These are phyloP conservation scores for Nothoprocta perdicaria DNA, from an alignment of 2,113 vertebrate species.

Conservation along the genomic window DNA sequence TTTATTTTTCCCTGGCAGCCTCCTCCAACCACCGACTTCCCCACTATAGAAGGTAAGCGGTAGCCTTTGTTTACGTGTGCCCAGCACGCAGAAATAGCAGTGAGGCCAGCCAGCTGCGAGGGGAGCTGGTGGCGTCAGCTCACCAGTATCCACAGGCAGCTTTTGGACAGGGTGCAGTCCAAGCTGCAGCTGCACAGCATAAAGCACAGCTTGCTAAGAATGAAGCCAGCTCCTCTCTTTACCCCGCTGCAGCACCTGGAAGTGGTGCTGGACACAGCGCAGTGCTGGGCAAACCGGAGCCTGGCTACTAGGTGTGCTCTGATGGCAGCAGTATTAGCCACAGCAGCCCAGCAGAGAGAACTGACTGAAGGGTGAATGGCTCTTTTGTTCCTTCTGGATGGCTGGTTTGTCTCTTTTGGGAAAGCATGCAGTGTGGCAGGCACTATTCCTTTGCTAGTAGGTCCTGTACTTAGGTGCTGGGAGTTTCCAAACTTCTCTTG, in stretches of 20 bases:
- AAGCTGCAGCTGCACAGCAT: fast-evolving
- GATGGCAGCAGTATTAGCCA: neutral
- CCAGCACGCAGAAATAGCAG: neutral
- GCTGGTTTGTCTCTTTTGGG: neutral
- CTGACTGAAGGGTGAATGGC: neutral
- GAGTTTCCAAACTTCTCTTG: neutral
- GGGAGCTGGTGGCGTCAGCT: neutral
- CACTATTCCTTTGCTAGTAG: neutral
- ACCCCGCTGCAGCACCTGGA: fast-evolving
- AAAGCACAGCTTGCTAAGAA: neutral
- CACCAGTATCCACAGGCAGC: neutral
- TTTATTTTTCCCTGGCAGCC: constrained; percentile 75
- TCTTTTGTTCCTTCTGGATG: neutral
- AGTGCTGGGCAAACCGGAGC: neutral
- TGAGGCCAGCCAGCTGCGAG: neutral
- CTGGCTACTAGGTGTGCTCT: fast-evolving
- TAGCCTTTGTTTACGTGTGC: neutral
- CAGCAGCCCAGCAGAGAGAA: neutral
- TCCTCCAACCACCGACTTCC: constrained; percentile 79
- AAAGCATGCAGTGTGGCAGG: neutral
- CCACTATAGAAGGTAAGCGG: constrained; percentile 87
- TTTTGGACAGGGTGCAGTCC: neutral
- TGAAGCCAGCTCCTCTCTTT: neutral
- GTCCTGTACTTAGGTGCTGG: neutral
- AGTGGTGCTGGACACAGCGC: fast-evolving